These are phyloP conservation scores for Hydroisotoma schaefferi DNA, from an alignment of 2,888 invertebrate species.

Conservation along the genomic window DNA sequence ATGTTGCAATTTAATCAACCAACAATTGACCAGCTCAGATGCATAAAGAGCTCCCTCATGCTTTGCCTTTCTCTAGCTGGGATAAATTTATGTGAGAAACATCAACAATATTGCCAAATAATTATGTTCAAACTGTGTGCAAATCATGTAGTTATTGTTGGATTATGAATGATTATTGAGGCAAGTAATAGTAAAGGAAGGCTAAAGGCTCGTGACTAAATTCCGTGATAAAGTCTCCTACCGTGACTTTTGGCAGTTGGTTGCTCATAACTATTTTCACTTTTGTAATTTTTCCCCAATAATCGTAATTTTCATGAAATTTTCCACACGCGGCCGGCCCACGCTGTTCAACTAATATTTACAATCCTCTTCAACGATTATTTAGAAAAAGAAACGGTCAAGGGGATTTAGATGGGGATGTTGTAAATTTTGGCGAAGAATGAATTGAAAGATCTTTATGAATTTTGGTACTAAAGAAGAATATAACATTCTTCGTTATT, in stretches of 20 bases:
- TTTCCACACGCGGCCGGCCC: slow-evolving; percentile 10
- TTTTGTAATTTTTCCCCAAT: not conserved
- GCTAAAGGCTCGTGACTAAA: slow-evolving; percentile 8
- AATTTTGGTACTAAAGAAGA: too few species aligned
- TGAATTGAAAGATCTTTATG: too few species aligned
- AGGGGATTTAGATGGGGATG: not conserved
- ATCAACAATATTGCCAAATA: slow-evolving; percentile 3
- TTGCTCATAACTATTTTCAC: slow-evolving; percentile 15
- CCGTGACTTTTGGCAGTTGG: slow-evolving; percentile 14
- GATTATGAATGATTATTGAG: slow-evolving; percentile 4
- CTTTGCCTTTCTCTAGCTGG: too few species aligned
- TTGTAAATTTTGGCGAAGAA: not conserved
- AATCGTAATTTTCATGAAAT: slow-evolving; percentile 11
- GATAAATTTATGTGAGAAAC: not conserved
- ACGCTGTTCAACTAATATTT: slow-evolving; percentile 14
- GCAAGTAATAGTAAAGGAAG: too few species aligned
- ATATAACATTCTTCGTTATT: too few species aligned
- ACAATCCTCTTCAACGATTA: slow-evolving; percentile 2
- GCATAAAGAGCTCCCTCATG: too few species aligned
- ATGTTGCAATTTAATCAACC: too few species aligned
- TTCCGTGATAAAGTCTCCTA: slow-evolving; percentile 4
- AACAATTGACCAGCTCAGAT: too few species aligned
- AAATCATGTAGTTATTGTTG: not conserved
- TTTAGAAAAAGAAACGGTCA: not conserved
- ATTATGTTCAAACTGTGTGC: not conserved